phyloP scores from a whole-genome alignment of 2,888 invertebrate genomes.

The Cheilosia scutellata region DNA sequence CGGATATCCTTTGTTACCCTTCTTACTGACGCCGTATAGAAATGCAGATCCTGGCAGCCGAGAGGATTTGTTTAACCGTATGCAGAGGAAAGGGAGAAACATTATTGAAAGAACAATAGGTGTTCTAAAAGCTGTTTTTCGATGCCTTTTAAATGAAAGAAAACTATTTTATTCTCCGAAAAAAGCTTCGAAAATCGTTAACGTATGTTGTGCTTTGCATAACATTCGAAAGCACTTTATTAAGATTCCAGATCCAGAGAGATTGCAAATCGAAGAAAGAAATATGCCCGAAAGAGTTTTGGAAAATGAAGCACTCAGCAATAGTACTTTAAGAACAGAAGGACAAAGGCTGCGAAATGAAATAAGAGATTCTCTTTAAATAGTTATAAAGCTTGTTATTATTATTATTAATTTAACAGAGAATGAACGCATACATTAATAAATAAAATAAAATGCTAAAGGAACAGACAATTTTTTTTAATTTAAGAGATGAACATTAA shows the following conservation, averaged over 20 bases:
- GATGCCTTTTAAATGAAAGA: constrained; percentile 7
- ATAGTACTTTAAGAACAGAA: constrained; percentile 6
- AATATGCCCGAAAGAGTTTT: neutral
- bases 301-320: constrained; percentile 8
- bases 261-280: constrained; percentile 5
- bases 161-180: neutral
- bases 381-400: constrained; percentile 1
- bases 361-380: neutral
- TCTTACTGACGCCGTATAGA: neutral
- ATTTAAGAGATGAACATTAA: neutral
- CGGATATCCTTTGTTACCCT: constrained; percentile 6
- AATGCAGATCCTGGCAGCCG: neutral
- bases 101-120: no score
- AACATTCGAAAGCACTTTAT: no score
- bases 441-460: no score
- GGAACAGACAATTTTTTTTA: no score
- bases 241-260: neutral
- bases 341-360: neutral
- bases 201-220: no score
- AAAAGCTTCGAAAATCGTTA: neutral
- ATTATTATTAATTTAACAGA: neutral
- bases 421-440: neutral
- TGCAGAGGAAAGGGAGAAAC: neutral
- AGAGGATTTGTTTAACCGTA: constrained; percentile 2
- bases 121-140: neutral